Conservation (phyloP, 2,113 vertebrate species). For the Leucoraja erinaceus region DNA sequence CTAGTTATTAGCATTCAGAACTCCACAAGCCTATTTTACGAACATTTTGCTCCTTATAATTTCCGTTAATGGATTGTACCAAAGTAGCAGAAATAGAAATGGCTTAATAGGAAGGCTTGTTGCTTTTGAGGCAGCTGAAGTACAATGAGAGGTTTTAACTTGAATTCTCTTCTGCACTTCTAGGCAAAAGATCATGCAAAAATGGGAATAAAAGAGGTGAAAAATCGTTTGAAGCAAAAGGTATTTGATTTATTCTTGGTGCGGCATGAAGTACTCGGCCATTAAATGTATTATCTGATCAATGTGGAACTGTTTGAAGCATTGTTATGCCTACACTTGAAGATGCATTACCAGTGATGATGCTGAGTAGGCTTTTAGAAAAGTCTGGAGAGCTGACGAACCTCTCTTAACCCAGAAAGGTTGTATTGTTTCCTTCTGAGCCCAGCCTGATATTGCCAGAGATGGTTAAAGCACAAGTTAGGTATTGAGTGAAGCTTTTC, state of each 20-base stretch:
- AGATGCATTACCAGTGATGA: constrained; percentile 63
- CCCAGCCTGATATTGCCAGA: background rate
- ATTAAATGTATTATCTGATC: constrained; percentile 64
- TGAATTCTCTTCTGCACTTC: constrained; percentile 55
- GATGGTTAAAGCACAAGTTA: background rate
- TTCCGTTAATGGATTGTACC: background rate
- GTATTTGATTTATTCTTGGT: constrained; percentile 69
- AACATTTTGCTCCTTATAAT: background rate
- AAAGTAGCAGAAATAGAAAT: background rate
- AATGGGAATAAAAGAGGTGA: constrained; percentile 97
- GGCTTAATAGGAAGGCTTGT: constrained; percentile 50
- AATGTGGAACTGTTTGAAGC: constrained; percentile 66
- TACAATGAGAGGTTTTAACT: constrained; percentile 48
- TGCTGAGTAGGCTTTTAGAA: constrained; percentile 3
- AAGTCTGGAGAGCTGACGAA: background rate
- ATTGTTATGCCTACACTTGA: constrained; percentile 68
- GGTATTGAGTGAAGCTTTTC: background rate
- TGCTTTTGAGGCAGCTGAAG: constrained; percentile 56
- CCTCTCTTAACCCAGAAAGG: background rate
- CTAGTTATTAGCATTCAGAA: background rate
- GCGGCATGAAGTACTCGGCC: constrained; percentile 56
- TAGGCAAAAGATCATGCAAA: constrained; percentile 97
- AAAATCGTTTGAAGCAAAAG: constrained; percentile 83
- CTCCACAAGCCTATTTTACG: background rate
- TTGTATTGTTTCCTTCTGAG: constrained; percentile 13